phyloP scores from a whole-genome alignment of 2,888 invertebrate genomes.

The Caenorhabditis afra region DNA sequence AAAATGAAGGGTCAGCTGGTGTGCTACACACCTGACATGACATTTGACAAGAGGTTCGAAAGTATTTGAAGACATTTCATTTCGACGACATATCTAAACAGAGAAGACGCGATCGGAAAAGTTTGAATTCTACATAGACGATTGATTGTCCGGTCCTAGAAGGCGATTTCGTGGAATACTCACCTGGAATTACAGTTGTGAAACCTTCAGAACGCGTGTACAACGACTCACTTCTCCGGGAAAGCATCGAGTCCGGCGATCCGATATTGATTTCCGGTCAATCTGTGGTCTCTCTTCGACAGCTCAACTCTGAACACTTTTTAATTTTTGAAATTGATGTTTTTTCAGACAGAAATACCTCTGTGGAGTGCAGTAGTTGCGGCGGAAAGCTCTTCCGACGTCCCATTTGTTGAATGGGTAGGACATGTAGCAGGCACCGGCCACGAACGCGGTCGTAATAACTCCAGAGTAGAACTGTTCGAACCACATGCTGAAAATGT shows the following conservation, averaged over 20 bases:
- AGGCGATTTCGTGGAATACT: neutral
- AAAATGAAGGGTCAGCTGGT: conserved; percentile 38
- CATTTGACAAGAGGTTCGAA: conserved; percentile 43
- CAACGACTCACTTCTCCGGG: conserved; percentile 58
- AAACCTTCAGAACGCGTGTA: neutral
- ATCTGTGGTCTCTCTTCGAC: conserved; percentile 74
- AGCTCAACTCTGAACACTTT: conserved; percentile 67
- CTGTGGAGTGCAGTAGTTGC: conserved; percentile 68
- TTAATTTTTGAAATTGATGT: neutral
- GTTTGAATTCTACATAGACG: conserved; percentile 1
- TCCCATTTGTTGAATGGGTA: conserved; percentile 77
- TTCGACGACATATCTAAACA: conserved; percentile 19
- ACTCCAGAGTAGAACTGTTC: conserved; percentile 77
- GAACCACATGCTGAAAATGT: conserved; percentile 73
- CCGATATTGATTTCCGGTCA: conserved; percentile 76
- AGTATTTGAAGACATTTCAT: conserved; percentile 10
- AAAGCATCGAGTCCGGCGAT: conserved; percentile 73
- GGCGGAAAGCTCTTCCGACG: conserved; percentile 70
- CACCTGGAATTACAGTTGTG: conserved; percentile 1
- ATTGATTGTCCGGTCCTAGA: conserved; percentile 3
- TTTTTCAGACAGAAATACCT: conserved; percentile 50
- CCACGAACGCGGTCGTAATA: conserved; percentile 73
- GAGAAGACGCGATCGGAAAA: conserved; percentile 10
- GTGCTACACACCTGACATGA: conserved; percentile 42
- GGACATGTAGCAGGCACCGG: conserved; percentile 74